Conservation (phyloP, 2,888 invertebrate species). For the Xestia sexstrigata region DNA sequence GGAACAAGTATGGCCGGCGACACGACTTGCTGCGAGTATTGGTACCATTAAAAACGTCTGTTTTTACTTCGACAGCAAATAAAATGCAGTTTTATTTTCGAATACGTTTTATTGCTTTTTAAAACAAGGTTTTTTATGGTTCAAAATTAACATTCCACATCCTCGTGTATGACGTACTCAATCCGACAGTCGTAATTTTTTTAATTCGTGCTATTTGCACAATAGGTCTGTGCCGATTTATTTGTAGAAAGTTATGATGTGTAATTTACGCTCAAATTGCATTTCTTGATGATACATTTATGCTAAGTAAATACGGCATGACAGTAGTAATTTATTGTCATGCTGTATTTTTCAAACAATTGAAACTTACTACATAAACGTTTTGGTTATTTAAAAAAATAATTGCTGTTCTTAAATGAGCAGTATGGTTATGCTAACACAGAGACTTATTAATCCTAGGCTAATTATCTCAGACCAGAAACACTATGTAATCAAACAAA, state of each 20-base stretch:
- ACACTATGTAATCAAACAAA: neutral
- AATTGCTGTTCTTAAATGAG: neutral
- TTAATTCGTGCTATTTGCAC: constrained; percentile 47
- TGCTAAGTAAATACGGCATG: neutral
- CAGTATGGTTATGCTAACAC: neutral
- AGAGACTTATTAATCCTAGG: too few relatives aligned
- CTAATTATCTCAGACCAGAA: neutral
- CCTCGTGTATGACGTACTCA: constrained; percentile 59
- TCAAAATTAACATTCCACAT: constrained; percentile 65
- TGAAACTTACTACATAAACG: neutral
- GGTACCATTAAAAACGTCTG: constrained; percentile 76
- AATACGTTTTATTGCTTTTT: constrained; percentile 78
- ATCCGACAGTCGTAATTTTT: constrained; percentile 64
- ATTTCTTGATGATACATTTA: neutral
- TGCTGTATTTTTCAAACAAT: neutral
- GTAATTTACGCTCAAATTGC: constrained; percentile 7
- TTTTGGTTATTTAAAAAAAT: neutral
- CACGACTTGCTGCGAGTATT: constrained; percentile 71
- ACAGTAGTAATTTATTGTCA: neutral
- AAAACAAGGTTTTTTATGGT: constrained; percentile 75
- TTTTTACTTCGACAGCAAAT: constrained; percentile 76
- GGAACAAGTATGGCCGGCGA: constrained; percentile 43
- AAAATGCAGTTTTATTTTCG: constrained; percentile 80
- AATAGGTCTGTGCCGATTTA: constrained; percentile 13
- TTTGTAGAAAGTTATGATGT: constrained; percentile 4